Evolutionary conservation across 2,113 vertebrate genomes (phyloP), one percentile per base, ranked within the genome.

Genomic region (Nanorana parkeri): DNA sequence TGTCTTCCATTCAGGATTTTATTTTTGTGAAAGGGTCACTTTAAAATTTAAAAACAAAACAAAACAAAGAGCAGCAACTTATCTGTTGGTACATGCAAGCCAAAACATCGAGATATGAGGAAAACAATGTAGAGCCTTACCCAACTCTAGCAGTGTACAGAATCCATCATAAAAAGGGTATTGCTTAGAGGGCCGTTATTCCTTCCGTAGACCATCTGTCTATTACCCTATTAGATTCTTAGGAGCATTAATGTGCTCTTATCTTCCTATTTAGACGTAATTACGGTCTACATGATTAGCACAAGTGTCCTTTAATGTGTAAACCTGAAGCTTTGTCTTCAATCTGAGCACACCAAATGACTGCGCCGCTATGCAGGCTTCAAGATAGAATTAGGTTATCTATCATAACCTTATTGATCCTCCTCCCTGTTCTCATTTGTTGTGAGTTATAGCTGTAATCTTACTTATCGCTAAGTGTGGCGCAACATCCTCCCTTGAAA

Each of bases 401-500:
- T 79, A 56, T 68, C 51, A 79, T 79, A 79, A 54, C 65, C 63
- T 32, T 79, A 79, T 79, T 56, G 77, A 79, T 79, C 60, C 68
- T 58, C 68, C 64, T 56, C 21, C 54, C 29, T 79, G 65, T 68
- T 68, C 77, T 67, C 52, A 68, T 79, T 79, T 79, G 64, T 79
- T 26, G 51, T 79, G 65, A 79, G 52, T 79, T 68, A 79, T 79
- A 58, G 77, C 65, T 23, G 52, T 58, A 68, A 79, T 79, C 51
- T 68, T 41, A 79, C 64, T 79, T 79, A 79, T 79, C 77, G 26
- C 54, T 55, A 29, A 56, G 17, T 24, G 65, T 19, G 77, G 68
- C 65, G 58, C 16, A 29, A 68, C 77, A 68, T 68, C 58, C 51
- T 68, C 65, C 32, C 77, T 24, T 17, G 28, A 54, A 65, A 78